Evolutionary conservation across 2,888 invertebrate genomes (phyloP), one percentile per base, ranked within the genome.

Genomic region (Gymnoscelis rufifasciata): DNA sequence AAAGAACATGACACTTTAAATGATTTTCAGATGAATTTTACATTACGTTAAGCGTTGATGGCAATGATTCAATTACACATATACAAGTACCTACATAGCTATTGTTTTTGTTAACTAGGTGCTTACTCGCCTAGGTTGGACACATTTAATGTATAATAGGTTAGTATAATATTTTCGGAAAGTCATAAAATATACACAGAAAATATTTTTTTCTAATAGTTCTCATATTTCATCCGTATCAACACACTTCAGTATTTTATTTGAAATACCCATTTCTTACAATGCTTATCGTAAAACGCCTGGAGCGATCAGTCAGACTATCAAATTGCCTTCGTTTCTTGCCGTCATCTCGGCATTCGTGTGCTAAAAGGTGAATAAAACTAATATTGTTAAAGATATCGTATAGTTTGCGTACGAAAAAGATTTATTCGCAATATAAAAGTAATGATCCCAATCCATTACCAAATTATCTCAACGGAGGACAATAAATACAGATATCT

Each of bases 401-500:
- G 14, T 14, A 40, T 28, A 53, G 52, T 58, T 43, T 45, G 12
- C 33, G 46, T 26, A 50, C 35, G 26, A 52, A 47, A 46, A 44
- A 45, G 57, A 61, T 59, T 59, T 65, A 62, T 66, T 58, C 56
- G 56, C 55, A 68, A 71, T 64, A 64, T 61, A 65, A 71, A 63
- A 68, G 60, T 71, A 76, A 78, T 78, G 75, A 79, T 71, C 68
- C 78, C 71, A 68, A 79, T 83, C 83, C 84, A 87, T 87, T 87
- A 87, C 80, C 61, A 75, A 83, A 86, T 86, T 83, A 83, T 83
- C 82, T 82, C 71, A 76, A 73, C 74, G 74, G 67, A 78, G 71
- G 68, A 75, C 67, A 81, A 86, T 87, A 87, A 86, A 86, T 86
- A 84, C 71, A 76, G 75, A 82, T 83, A 79, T 79, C 74, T 81